These are phyloP conservation scores for Epizoanthus stellaris DNA, from an alignment of 92 coral and sea anemone species.

Conservation along the genomic window DNA sequence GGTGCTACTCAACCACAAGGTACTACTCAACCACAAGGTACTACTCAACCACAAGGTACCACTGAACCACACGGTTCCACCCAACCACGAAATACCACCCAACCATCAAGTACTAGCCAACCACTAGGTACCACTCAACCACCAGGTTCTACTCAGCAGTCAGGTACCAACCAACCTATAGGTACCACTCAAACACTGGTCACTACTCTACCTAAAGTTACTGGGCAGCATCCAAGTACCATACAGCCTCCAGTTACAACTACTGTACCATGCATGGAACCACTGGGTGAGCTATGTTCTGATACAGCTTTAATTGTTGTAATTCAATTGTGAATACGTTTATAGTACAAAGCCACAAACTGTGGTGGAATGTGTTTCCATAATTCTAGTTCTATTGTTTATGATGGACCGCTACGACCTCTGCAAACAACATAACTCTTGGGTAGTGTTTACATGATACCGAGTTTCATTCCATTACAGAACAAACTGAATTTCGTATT, in stretches of 20 bases:
- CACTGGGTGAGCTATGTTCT: conserved; percentile 8
- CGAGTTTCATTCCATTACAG: no score
- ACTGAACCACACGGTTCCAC: conserved; percentile 9
- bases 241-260: conserved; percentile 24
- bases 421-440: no score
- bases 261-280: background rate
- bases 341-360: no score
- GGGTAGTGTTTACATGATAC: no score
- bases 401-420: no score
- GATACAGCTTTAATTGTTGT: background rate
- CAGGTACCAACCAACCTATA: background rate
- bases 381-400: no score
- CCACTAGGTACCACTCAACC: background rate
- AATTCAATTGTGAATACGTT: no score
- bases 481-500: no score
- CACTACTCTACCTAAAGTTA: conserved; percentile 6
- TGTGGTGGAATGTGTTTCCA: no score
- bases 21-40: background rate
- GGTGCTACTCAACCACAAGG: background rate
- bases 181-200: background rate
- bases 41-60: background rate
- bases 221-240: background rate
- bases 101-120: conserved; percentile 7
- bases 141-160: background rate
- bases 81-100: conserved; percentile 9